Conservation (phyloP, 2,888 invertebrate genomes). For the Pasiphila rectangulata region DNA sequence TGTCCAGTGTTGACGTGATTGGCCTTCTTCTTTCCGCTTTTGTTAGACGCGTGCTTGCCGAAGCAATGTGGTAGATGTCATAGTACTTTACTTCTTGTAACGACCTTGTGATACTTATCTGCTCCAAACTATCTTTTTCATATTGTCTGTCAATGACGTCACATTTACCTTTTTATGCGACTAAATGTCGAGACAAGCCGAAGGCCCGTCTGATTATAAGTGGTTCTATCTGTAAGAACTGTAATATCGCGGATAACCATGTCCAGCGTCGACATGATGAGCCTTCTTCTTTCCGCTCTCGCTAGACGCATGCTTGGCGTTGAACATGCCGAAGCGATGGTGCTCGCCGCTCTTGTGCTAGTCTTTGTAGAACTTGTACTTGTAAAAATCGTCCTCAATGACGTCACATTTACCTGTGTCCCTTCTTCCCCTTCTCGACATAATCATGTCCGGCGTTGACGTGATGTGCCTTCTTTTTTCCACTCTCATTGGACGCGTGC, state of each 20-base stretch:
- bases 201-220: too few relatives aligned
- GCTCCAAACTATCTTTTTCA: too few relatives aligned
- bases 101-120: conserved; percentile 88
- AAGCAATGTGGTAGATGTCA: conserved; percentile 85
- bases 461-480: conserved; percentile 84
- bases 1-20: conserved; percentile 82
- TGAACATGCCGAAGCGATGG: conserved; percentile 84
- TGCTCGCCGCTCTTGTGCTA: conserved; percentile 86
- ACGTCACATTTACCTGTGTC: too few relatives aligned
- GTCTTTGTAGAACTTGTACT: conserved; percentile 89
- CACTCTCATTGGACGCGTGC: conserved; percentile 83
- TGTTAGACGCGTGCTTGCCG: conserved; percentile 83
- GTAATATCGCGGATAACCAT: too few relatives aligned
- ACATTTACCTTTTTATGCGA: too few relatives aligned
- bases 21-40: conserved; percentile 84
- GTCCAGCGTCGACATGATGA: conserved; percentile 81
- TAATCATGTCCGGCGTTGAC: conserved; percentile 83
- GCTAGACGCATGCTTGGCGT: conserved; percentile 83
- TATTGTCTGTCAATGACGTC: too few relatives aligned
- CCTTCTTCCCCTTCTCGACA: conserved; percentile 83
- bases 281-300: conserved; percentile 85
- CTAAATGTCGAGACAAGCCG: too few relatives aligned
- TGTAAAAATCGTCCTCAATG: conserved; percentile 89
- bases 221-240: too few relatives aligned
- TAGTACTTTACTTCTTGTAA: conserved; percentile 88